Conservation (phyloP, 2,113 vertebrate genomes). For the Mugil cephalus region DNA sequence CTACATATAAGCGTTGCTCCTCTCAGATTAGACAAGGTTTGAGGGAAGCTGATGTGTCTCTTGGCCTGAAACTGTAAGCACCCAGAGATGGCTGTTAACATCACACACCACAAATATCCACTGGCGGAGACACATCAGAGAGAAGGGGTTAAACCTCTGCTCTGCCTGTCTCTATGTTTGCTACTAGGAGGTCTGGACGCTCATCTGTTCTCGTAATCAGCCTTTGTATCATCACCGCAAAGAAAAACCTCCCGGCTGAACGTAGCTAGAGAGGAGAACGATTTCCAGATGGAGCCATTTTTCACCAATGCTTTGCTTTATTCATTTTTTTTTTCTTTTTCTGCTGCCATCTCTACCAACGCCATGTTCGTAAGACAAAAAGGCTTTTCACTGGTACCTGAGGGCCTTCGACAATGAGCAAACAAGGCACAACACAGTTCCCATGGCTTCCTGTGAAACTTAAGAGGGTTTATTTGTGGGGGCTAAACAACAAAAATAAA, state of each 20-base stretch:
- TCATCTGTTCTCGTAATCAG: conserved; percentile 69
- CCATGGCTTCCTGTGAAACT: conserved; percentile 51
- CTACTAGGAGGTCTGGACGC: conserved; percentile 50
- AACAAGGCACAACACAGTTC: conserved; percentile 45
- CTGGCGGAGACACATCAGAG: conserved; percentile 39
- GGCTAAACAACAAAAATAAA: conserved; percentile 30
- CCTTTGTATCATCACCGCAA: conserved; percentile 49
- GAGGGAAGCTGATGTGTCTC: conserved; percentile 46
- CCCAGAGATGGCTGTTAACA: conserved; percentile 27
- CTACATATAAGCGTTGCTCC: conserved; percentile 54
- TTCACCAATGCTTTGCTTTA: conserved; percentile 27
- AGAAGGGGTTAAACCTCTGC: conserved; percentile 30
- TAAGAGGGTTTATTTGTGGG: conserved; percentile 52
- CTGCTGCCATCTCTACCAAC: conserved; percentile 23
- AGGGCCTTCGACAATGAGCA: conserved; percentile 42
- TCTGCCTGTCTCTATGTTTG: conserved; percentile 12
- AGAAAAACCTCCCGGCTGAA: conserved; percentile 42
- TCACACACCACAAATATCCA: conserved; percentile 48
- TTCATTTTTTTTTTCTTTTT: conserved; percentile 24
- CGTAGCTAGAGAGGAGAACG: conserved; percentile 45
- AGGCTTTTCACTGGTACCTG: conserved; percentile 64
- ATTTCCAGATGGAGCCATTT: conserved; percentile 64
- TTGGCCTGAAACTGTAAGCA: conserved; percentile 20
- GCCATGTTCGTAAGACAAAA: conserved; percentile 42
- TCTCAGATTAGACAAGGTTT: conserved; percentile 52